Conservation (phyloP, 2,888 invertebrate species). For the Phasia obesa region DNA sequence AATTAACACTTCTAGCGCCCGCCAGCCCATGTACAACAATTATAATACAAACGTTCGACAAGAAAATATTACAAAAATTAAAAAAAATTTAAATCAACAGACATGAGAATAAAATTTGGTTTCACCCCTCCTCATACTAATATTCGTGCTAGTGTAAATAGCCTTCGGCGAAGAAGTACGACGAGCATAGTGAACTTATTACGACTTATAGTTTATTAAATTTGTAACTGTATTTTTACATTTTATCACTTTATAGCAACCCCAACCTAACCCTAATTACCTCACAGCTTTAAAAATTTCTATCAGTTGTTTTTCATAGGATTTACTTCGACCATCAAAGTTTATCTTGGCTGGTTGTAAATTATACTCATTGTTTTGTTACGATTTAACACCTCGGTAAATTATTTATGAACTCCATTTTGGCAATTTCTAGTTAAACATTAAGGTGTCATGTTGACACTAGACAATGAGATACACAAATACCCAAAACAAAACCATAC, state of each 20-base stretch:
- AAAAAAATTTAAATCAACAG: too few relatives aligned
- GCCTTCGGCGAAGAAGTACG: too few relatives aligned
- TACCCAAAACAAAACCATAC: background rate
- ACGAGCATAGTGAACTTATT: too few relatives aligned
- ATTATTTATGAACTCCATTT: conserved; percentile 38
- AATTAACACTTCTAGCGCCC: too few relatives aligned
- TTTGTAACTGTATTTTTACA: too few relatives aligned
- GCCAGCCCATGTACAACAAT: too few relatives aligned
- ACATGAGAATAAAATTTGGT: too few relatives aligned
- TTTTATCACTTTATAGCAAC: background rate
- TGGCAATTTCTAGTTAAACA: conserved; percentile 13
- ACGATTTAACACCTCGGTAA: conserved; percentile 26
- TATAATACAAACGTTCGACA: too few relatives aligned
- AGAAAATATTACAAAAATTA: too few relatives aligned
- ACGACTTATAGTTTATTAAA: too few relatives aligned
- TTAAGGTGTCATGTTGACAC: conserved; percentile 50
- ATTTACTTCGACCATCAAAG: background rate
- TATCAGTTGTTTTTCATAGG: background rate
- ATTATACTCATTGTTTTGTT: background rate
- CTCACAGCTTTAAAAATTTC: background rate
- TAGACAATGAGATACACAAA: background rate
- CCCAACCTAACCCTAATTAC: background rate
- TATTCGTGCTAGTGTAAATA: too few relatives aligned
- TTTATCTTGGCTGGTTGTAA: background rate
- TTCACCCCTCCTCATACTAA: too few relatives aligned